Base-by-base conservation (phyloP, 2,113 vertebrate species). In the Lepisosteus oculatus region DNA sequence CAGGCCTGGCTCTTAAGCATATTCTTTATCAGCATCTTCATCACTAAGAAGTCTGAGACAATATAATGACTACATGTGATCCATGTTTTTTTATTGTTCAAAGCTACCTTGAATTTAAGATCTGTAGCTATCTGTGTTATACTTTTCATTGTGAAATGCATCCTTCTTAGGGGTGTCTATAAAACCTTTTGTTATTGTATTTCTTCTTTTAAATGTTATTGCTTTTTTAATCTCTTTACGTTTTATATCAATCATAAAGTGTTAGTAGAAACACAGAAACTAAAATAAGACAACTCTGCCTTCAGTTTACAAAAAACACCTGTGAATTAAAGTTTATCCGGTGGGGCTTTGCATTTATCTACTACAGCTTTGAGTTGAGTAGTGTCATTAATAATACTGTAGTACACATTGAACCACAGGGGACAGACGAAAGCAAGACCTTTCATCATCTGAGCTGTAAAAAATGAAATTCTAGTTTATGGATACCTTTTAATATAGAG, bases 251-350 rank as follows among this genome's bases (percentile, higher is more conserved):
- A 51, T 5, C 47, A 51, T 59, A 4, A 59, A 64, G 3, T 64
- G 62, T 29, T 29, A 29, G 29, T 29, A 29, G 29, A 29, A 3
- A 13, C 5, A 61, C 13, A 13, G 17, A 61, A 29, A 64, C 29
- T 64, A 41, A 64, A 42, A 15, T 64, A 64, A 64, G 17, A 64
- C 13, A 64, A 64, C 42, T 9, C 8, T 29, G 29, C 12, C 12
- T 15, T 42, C 54, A 17, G 12, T 51, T 42, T 54, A 70, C 13
- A 54, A 29, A 65, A 80, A 80, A 75, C 78, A 82, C 76, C 76
- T 78, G 74, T 61, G 29, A 55, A 65, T 15, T 67, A 64, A 64
- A 29, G 9, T 45, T 55, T 2, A 4, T 4, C 41, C 17, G 12
- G 55, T 43, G 41, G 61, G 41, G 62, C 6, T 57, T 54, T 47